Base-by-base conservation (phyloP, 2,113 vertebrate genomes). In the Pterocles orientalis region DNA sequence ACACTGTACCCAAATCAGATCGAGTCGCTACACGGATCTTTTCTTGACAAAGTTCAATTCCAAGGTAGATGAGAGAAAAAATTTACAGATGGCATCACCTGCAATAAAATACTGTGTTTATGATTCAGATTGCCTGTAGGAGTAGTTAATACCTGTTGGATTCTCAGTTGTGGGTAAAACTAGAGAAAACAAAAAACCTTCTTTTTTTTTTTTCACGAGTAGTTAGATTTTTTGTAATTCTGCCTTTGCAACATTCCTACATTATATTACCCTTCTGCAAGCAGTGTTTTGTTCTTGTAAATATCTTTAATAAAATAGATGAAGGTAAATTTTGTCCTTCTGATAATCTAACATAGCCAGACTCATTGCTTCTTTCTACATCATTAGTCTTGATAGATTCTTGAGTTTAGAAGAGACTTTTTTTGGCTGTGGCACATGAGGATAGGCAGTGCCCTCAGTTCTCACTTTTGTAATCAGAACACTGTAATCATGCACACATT, bases 261-360 rank as follows among this genome's bases (percentile, higher is more conserved):
- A 0, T 47, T 61, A 41, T 13, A 14, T 41, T 14, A 25, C 9
- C 23, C 10, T 53, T 45, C 48, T 23, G 23, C 14, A 57, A 39
- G 6, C 23, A 41, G 3, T 2, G 19, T 41, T 85, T 64, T 71
- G 3, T 25, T 72, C 39, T 28, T 61, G 9, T 41, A 48, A n/a
- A 18, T 41, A 18, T 3, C 31, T 80, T 25, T 10, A 39, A 19
- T 51, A 33, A 57, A 61, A 33, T 8, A n/a, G 26, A 14, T 53
- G 21, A 18, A 21, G 36, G 21, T 56, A 21, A 69, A 4, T n/a
- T 25, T 82, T 70, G 7, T 53, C 24, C 33, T 60, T 62, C 18
- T 88, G 13, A 15, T 0, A 2, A 14, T 36, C 3, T n/a, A 15
- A 12, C 0, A 0, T 26, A 69, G 56, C 20, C 26, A 65, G 20